Conservation (phyloP, 2,888 invertebrate species). For the Mesorhabditis belari region DNA sequence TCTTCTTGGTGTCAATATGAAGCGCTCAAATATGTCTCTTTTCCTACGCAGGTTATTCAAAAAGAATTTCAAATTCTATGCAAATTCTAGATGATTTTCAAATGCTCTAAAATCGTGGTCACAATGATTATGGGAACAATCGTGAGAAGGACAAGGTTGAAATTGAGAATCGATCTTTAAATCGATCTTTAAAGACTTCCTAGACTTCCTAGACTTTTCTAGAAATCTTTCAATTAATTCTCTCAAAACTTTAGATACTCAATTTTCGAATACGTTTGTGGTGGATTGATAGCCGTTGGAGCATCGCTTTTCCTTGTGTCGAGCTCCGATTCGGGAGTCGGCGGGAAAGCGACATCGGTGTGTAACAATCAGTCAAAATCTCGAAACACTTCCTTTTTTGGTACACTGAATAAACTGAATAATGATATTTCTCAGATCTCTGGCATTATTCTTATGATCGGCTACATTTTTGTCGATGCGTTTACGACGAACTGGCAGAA, state of each 20-base stretch:
- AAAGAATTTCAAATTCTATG: constrained; percentile 59
- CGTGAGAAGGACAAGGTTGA: constrained; percentile 64
- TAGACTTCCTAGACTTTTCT: background rate
- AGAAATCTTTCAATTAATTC: background rate
- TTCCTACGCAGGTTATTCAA: constrained; percentile 73
- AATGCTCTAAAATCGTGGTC: constrained; percentile 94
- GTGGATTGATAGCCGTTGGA: constrained; percentile 79
- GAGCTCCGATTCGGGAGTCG: constrained; percentile 4
- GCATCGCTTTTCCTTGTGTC: constrained; percentile 84
- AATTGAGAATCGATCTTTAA: background rate
- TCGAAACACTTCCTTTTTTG: too few species aligned
- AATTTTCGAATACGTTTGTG: constrained; percentile 83
- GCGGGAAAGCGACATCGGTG: background rate
- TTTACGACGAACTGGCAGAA: constrained; percentile 99
- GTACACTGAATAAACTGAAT: too few species aligned
- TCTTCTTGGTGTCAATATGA: constrained; percentile 99
- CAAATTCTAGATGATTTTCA: constrained; percentile 61
- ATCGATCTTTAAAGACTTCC: constrained; percentile 4
- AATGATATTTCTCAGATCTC: constrained; percentile 53
- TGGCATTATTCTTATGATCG: constrained; percentile 74
- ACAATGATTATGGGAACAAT: constrained; percentile 97
- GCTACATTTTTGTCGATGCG: constrained; percentile 89
- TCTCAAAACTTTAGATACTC: constrained; percentile 13
- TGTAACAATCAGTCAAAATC: too few species aligned
- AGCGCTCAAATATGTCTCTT: constrained; percentile 92